phyloP scores from a whole-genome alignment of 2,113 vertebrate species.

The Lasiurus cinereus region DNA sequence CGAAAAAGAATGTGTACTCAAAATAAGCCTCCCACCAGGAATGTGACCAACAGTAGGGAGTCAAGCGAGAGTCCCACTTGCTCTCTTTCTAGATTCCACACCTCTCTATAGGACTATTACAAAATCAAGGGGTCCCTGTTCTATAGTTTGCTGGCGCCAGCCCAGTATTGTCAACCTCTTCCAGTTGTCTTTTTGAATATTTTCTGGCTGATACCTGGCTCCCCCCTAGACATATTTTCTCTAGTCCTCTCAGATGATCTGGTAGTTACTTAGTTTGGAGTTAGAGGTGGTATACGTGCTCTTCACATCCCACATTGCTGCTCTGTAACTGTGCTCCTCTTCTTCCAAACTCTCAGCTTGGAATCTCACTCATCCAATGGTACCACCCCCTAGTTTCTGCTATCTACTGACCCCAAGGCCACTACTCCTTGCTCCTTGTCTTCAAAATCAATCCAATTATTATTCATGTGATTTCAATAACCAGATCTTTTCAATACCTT shows the following conservation, averaged over 20 bases:
- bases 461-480: background rate
- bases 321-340: background rate
- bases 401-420: background rate
- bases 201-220: background rate
- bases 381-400: background rate
- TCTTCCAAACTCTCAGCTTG: background rate
- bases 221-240: background rate
- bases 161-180: background rate
- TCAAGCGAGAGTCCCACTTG: background rate
- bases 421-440: background rate
- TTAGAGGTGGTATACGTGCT: background rate
- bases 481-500: background rate
- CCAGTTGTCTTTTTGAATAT: background rate
- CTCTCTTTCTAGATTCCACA: too few species aligned
- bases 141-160: background rate
- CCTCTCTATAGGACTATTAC: background rate
- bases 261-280: background rate
- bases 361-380: background rate
- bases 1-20: background rate
- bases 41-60: background rate
- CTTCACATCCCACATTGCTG: background rate
- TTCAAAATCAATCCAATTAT: background rate
- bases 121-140: background rate
- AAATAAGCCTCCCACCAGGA: background rate
- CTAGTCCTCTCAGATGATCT: background rate